phyloP scores from a whole-genome alignment of 2,113 vertebrate genomes.

The Excalfactoria chinensis region DNA sequence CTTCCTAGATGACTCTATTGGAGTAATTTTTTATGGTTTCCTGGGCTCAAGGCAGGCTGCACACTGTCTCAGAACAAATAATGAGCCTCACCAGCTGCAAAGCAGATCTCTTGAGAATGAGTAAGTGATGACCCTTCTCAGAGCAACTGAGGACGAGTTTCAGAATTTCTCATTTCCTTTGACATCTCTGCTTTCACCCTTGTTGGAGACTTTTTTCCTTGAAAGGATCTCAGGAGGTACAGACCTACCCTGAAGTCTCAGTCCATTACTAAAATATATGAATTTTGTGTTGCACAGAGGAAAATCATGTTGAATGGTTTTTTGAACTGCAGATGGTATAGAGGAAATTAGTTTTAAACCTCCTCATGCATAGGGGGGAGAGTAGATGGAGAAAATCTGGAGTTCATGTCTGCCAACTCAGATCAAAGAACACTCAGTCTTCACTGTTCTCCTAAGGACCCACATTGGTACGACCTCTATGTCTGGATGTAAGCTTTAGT shows the following conservation, averaged over 20 bases:
- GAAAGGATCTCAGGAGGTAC: neutral
- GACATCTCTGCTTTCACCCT: conserved; percentile 33
- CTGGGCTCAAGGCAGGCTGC: neutral
- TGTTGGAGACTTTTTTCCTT: neutral
- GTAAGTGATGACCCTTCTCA: conserved; percentile 18
- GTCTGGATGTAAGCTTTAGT: neutral
- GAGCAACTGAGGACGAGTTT: conserved; percentile 9
- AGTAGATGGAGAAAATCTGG: neutral
- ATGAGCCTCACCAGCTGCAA: conserved; percentile 2
- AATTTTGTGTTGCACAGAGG: neutral
- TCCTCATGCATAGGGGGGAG: neutral
- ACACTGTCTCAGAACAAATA: conserved; percentile 20
- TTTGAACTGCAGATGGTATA: neutral
- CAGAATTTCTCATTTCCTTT: neutral
- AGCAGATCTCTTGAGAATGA: neutral
- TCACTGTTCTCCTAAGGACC: neutral
- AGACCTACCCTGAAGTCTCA: neutral
- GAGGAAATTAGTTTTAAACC: neutral
- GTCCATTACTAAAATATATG: neutral
- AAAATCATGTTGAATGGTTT: neutral
- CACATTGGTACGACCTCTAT: neutral
- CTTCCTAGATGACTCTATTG: neutral
- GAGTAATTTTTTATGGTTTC: conserved; percentile 32
- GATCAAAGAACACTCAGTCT: neutral
- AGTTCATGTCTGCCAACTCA: neutral